Evolutionary conservation across 2,888 invertebrate genomes (phyloP).

Genomic region (Acanthoscelides obtectus): DNA sequence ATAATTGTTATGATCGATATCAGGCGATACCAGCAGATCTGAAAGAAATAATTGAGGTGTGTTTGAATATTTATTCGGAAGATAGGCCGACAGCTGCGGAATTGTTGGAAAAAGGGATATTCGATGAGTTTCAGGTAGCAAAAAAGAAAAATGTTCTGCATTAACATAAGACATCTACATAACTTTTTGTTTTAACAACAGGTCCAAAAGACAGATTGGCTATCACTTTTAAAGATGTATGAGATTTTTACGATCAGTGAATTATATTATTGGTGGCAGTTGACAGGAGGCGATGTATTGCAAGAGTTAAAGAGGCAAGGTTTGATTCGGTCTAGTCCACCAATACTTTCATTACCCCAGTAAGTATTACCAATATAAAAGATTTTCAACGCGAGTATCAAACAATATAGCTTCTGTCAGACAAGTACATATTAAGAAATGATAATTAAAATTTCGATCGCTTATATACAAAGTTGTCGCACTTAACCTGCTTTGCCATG

Average conservation of each 20-base stretch:
- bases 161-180: too few species aligned
- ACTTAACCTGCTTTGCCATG: too few species aligned
- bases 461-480: too few species aligned
- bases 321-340: conserved; percentile 79
- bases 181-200: too few species aligned
- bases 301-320: conserved; percentile 87
- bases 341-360: conserved; percentile 75
- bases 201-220: conserved; percentile 25
- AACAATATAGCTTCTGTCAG: too few species aligned
- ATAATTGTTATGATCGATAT: conserved; percentile 63
- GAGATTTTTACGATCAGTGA: conserved; percentile 62
- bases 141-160: conserved; percentile 7
- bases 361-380: conserved; percentile 42
- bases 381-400: neutral
- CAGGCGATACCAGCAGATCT: conserved; percentile 61
- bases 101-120: conserved; percentile 54
- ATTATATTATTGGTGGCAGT: conserved; percentile 90
- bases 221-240: conserved; percentile 22
- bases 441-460: too few species aligned
- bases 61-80: conserved; percentile 64
- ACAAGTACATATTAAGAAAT: too few species aligned
- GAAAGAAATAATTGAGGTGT: conserved; percentile 62
- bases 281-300: conserved; percentile 93
- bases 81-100: conserved; percentile 59
- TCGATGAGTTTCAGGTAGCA: conserved; percentile 43